Conservation (phyloP, 2,113 vertebrate genomes). For the Hippocampus abdominalis region DNA sequence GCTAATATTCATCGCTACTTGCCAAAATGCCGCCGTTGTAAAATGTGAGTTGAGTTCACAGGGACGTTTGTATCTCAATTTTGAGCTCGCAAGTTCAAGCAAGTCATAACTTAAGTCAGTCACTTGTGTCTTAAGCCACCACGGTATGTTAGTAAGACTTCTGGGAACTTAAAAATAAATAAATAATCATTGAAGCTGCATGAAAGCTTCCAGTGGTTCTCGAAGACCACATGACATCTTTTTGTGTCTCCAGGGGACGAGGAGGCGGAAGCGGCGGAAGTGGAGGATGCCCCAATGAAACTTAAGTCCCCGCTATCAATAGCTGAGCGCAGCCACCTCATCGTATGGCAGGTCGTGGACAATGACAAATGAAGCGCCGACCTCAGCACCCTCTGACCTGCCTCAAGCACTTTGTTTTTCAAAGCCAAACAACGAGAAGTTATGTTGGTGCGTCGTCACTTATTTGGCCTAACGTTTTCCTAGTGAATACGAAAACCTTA, state of each 20-base stretch:
- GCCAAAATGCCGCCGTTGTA: no score
- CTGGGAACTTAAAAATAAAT: no score
- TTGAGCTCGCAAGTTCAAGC: no score
- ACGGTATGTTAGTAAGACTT: no score
- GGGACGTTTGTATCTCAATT: no score
- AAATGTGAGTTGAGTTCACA: no score
- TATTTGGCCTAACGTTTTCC: not conserved
- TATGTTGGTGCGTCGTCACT: not conserved
- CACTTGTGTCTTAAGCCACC: no score
- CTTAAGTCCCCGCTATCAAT: constrained; percentile 88
- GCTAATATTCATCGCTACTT: no score
- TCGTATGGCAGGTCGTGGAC: constrained; percentile 91
- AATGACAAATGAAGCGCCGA: constrained; percentile 72
- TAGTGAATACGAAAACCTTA: not conserved
- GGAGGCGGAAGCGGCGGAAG: constrained; percentile 80
- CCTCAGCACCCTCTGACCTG: not conserved
- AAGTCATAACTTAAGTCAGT: no score
- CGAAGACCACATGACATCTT: not conserved
- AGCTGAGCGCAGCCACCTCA: constrained; percentile 96
- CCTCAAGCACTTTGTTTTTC: constrained; percentile 42
- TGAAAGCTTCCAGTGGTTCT: not conserved
- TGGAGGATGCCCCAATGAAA: constrained; percentile 80
- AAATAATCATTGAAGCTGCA: no score
- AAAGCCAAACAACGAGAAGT: constrained; percentile 12
- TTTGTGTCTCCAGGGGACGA: constrained; percentile 80